Base-by-base conservation (phyloP, 2,888 invertebrate species). In the Bombylius discolor region DNA sequence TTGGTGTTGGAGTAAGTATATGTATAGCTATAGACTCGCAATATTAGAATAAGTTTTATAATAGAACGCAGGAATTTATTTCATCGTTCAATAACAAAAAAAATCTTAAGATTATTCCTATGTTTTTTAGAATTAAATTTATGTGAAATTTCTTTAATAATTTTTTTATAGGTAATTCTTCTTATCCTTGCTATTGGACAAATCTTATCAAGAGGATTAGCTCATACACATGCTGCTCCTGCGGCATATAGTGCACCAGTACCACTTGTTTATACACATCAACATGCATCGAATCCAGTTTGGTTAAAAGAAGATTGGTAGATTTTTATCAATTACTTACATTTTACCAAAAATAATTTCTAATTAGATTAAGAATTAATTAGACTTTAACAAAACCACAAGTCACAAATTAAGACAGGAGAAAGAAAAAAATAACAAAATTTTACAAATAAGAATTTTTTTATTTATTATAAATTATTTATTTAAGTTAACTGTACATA, bases 1-100 rank as follows among this genome's bases (percentile, higher is more conserved):
- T 87, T 59, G 84, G 82, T 42, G 81, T 87, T 49, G 87, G 87
- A 12, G 83, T 85, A 33, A 67, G 64, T 63, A 51, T 47, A 23
- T 23, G 3, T 23, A 23, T 23, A 23, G 23, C 23, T 23, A 23
- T 23, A 23, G 23, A 23, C 23, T 23, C 23, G 23, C 23, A 23
- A 23, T 23, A 23, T 23, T 23, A 3, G 3, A 23, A 23, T 23
- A 2, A 23, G 2, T 23, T 23, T 23, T 23, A 23, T 23, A 23
- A 23, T 23, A 23, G 23, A 23, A 23, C 23, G 3, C 23, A 23
- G 23, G 23, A 23, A 23, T 23, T 23, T 23, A 23, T 23, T 23
- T 23, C 3, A 23, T 23, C 23, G 1, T 23, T n/a, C n/a, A n/a
- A n/a, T n/a, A n/a, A n/a, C 23, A 23, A 23, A 23, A 23, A 23